These are phyloP conservation scores for Poeciliopsis prolifica DNA, from an alignment of 2,113 vertebrate genomes.

Conservation along the genomic window DNA sequence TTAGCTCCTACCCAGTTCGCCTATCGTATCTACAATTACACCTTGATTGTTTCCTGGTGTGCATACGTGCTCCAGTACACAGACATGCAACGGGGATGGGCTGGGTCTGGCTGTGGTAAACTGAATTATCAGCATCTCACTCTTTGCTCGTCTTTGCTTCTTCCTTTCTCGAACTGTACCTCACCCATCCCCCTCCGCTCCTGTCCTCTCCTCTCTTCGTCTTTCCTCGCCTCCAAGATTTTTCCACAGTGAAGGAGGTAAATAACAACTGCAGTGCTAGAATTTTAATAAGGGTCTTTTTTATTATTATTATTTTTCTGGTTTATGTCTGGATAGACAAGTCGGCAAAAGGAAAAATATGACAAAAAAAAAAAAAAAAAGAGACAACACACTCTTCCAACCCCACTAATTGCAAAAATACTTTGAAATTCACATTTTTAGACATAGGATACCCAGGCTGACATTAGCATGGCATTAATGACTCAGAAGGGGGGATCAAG, in stretches of 20 bases:
- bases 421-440: not conserved
- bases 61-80: conserved; percentile 12
- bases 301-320: conserved; percentile 36
- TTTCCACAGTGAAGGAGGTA: conserved; percentile 43
- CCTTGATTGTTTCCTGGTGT: not conserved
- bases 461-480: not conserved
- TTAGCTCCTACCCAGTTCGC: not conserved
- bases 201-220: conserved; percentile 23
- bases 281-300: conserved; percentile 61
- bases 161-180: conserved; percentile 23
- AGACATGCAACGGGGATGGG: conserved; percentile 32
- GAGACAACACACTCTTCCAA: not conserved
- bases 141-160: conserved; percentile 37
- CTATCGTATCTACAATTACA: not conserved
- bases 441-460: not conserved
- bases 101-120: conserved; percentile 48
- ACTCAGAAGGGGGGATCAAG: not conserved
- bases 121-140: conserved; percentile 60
- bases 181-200: conserved; percentile 43
- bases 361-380: not conserved
- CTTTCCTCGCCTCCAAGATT: conserved; percentile 30
- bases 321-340: conserved; percentile 33
- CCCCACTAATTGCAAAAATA: not conserved
- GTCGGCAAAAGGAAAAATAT: conserved; percentile 13
- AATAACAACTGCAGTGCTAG: conserved; percentile 56